These are phyloP conservation scores for Peromyscus nudipes DNA, from an alignment of 2,797 vertebrate genomes.

Conservation along the genomic window DNA sequence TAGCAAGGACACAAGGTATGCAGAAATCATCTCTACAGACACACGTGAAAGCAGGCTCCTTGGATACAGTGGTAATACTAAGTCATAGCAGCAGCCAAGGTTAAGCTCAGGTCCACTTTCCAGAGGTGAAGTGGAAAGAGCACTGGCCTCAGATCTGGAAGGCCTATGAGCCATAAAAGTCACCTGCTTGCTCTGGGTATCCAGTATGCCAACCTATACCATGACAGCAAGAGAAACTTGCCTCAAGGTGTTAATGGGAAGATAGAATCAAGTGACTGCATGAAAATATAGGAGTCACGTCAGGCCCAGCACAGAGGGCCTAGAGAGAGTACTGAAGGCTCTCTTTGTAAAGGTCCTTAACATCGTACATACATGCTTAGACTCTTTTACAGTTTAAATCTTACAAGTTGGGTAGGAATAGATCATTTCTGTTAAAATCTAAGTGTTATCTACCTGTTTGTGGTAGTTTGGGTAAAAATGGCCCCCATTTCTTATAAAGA, in stretches of 20 bases:
- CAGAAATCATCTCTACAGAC: neutral
- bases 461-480: neutral
- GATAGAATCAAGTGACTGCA: neutral
- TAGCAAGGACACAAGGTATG: constrained; percentile 17
- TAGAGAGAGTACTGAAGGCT: neutral
- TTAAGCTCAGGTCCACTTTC: neutral
- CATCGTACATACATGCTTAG: neutral
- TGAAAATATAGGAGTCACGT: neutral
- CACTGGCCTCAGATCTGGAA: neutral
- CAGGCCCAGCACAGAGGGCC: neutral
- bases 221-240: neutral
- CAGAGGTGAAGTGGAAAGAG: rapidly evolving
- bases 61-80: too few relatives aligned
- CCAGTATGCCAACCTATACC: neutral
- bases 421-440: neutral
- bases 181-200: neutral
- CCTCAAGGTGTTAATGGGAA: neutral
- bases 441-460: neutral
- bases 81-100: neutral
- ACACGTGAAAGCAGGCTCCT: neutral
- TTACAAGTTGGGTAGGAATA: neutral
- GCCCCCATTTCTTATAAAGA: neutral
- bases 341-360: neutral
- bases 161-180: neutral
- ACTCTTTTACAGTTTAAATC: neutral